Evolutionary conservation across 2,888 invertebrate genomes (phyloP).

Genomic region (Sarcophaga rosellei): DNA sequence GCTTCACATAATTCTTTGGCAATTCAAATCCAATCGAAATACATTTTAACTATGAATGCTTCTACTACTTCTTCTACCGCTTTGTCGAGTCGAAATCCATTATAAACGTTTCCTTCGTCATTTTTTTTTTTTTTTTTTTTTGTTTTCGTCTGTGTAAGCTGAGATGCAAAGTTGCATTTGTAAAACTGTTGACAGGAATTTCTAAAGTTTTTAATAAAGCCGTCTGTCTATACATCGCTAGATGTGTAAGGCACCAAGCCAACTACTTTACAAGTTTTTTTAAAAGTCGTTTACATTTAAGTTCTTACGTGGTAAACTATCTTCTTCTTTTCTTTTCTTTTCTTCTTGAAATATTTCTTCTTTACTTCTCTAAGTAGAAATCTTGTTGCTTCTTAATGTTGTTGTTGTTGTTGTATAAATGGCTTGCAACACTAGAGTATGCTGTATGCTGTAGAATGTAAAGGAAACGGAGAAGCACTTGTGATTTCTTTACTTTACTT

Average conservation of each 20-base stretch:
- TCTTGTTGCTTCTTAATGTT: not conserved
- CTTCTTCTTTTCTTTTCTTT: slow-evolving; percentile 31
- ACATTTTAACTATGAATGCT: not conserved
- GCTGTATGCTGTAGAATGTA: not conserved
- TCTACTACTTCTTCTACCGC: not conserved
- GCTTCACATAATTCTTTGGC: not conserved
- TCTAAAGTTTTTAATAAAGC: not conserved
- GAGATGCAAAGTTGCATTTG: not conserved
- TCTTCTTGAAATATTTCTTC: not conserved
- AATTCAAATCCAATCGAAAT: not conserved
- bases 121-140: no score
- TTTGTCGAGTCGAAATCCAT: not conserved
- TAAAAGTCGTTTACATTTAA: not conserved
- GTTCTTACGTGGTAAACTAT: not conserved
- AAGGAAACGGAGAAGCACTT: slow-evolving; percentile 35
- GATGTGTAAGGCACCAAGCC: no score
- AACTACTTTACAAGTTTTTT: not conserved
- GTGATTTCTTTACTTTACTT: slow-evolving; percentile 65
- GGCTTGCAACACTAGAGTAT: slow-evolving; percentile 30
- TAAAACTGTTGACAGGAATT: not conserved
- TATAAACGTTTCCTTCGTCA: no score
- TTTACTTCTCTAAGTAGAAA: not conserved
- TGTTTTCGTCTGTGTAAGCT: not conserved
- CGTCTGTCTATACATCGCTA: no score
- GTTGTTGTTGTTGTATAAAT: slow-evolving; percentile 22